These are phyloP conservation scores for Malthinus flaveolus DNA, from an alignment of 2,888 invertebrate species.

Conservation along the genomic window DNA sequence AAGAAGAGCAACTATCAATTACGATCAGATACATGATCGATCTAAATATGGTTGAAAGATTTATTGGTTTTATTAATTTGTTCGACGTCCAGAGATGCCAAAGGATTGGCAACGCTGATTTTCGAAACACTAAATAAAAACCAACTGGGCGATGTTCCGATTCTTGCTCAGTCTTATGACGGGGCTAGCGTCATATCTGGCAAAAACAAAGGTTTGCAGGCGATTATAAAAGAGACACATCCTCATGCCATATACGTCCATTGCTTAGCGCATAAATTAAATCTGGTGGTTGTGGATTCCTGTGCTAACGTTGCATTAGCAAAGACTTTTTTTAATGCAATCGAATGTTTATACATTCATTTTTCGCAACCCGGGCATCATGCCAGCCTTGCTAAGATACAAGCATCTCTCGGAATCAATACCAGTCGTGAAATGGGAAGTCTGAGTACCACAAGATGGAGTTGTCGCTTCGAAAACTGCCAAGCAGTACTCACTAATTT, in stretches of 20 bases:
- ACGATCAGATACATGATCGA: no score
- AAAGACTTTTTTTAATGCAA: conserved; percentile 20
- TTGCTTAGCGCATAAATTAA: conserved; percentile 5
- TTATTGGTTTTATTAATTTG: no score
- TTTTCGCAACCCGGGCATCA: conserved; percentile 26
- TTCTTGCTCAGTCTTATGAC: conserved; percentile 31
- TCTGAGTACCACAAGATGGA: conserved; percentile 25
- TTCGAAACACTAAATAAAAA: no score
- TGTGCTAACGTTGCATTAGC: conserved; percentile 13
- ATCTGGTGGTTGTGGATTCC: conserved; percentile 5
- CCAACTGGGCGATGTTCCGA: conserved; percentile 2
- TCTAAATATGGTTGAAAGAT: no score
- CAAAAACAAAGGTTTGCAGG: conserved; percentile 22
- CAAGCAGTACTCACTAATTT: no score
- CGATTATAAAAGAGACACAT: conserved; percentile 17
- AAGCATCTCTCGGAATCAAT: conserved; percentile 15
- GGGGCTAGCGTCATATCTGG: conserved; percentile 30
- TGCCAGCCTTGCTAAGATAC: conserved; percentile 15
- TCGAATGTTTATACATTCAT: conserved; percentile 27
- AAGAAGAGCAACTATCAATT: no score
- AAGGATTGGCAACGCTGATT: no score
- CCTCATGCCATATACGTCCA: no score
- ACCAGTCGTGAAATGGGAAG: conserved; percentile 21
- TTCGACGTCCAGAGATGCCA: no score
- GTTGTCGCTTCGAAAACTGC: no score